Base-by-base conservation (phyloP, 2,888 invertebrate species). In the Hirtodrosophila confusa region DNA sequence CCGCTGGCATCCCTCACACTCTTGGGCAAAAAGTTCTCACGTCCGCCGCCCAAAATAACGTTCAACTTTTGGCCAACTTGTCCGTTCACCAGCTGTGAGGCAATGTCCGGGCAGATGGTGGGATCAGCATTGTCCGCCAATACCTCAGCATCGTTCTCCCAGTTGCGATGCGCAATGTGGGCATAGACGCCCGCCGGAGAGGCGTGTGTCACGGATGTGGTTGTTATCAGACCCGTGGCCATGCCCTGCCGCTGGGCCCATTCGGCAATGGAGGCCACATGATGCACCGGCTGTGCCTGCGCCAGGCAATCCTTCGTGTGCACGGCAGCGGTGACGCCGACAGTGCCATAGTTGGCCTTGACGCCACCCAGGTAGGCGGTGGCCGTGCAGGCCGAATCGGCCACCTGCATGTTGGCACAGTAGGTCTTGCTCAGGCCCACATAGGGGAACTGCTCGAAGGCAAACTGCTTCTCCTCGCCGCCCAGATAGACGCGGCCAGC, bases 341-440 rank as follows among this genome's bases (percentile, higher is more conserved):
- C 92, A 0, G 96, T 96, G 6, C 94, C 95, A 75, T 93, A 93
- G 90, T 96, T 96, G 41, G 94, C 95, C 91, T 97, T 97, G 0
- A 96, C 94, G 0, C 97, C 97, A 2, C 94, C 93, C 23, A 96
- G 91, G 89, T 96, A 96, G 0, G 97, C 96, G 0, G 97, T 97
- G 0, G 96, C 95, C 2, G 96, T 95, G 85, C 96, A 96, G 0
- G 97, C 97, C 0, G 97, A 97, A 88, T 97, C 97, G 0, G 97
- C 94, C 0, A 96, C 96, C 91, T 96, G 95, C 58, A 93, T 93
- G 84, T 96, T 95, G 2, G 95, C 94, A 89, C 96, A 96, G 89
- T 96, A 96, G 0, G 96, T 96, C 95, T 96, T 97, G 8, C 95
- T 94, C 0, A 97, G 90, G 2, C 95, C 97, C 6, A 94, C 93